Evolutionary conservation across 2,888 invertebrate genomes (phyloP).

Genomic region (Cantharis nigra): DNA sequence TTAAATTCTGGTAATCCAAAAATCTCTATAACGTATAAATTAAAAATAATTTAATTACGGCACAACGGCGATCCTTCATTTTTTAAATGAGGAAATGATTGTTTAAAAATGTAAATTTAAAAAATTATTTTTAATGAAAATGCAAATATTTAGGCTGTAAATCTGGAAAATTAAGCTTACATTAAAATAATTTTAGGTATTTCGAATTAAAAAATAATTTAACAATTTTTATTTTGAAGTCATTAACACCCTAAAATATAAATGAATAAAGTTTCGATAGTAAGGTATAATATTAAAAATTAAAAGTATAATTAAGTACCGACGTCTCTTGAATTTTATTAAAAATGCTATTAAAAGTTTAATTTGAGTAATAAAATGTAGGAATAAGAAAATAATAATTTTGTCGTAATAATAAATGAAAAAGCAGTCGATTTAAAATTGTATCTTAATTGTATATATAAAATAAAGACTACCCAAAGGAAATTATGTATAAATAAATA

Average conservation of each 20-base stretch:
- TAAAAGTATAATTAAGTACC: neutral
- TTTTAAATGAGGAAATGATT: slow-evolving; percentile 7
- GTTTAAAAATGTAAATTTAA: slow-evolving; percentile 13
- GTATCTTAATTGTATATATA: neutral
- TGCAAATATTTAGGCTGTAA: neutral
- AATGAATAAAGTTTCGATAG: neutral
- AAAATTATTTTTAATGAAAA: slow-evolving; percentile 4
- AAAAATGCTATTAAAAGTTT: neutral
- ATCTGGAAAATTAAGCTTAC: neutral
- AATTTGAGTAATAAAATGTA: neutral
- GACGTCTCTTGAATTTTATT: neutral
- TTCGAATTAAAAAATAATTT: neutral
- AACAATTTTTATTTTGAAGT: neutral
- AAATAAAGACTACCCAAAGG: neutral
- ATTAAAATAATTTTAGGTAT: neutral
- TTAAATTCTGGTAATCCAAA: slow-evolving; percentile 51
- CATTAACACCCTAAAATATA: neutral
- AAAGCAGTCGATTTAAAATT: neutral
- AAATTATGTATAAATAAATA: slow-evolving; percentile 16
- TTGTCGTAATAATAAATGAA: neutral
- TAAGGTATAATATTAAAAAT: neutral
- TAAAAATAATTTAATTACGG: slow-evolving; percentile 48
- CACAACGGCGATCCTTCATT: slow-evolving; percentile 1
- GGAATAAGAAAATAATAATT: neutral
- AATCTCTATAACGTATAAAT: slow-evolving; percentile 50